Evolutionary conservation across 2,797 vertebrate species (phyloP).

Genomic region (Chloroceryle inda): DNA sequence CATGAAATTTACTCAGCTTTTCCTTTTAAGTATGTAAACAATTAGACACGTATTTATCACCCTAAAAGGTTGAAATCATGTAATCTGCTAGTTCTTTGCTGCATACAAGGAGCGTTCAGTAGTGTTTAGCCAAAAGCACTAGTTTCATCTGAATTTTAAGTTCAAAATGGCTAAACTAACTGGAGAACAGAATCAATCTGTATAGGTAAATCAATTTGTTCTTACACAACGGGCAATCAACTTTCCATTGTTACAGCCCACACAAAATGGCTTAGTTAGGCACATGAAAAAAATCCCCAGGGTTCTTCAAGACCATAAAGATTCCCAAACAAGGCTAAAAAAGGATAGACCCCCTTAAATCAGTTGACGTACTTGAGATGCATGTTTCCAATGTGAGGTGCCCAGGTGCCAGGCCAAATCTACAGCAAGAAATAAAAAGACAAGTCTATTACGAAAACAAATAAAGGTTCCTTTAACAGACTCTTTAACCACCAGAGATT

Average conservation of each 20-base stretch:
- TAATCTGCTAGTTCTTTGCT: conserved; percentile 94
- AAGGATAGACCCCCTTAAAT: conserved; percentile 81
- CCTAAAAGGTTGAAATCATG: conserved; percentile 92
- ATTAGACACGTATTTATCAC: conserved; percentile 98
- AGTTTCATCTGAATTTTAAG: conserved; percentile 89
- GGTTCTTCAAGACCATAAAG: conserved; percentile 81
- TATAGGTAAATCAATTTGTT: conserved; percentile 91
- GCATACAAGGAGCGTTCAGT: conserved; percentile 91
- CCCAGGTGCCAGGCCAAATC: conserved; percentile 99
- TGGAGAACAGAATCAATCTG: conserved; percentile 91
- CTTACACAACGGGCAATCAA: conserved; percentile 87
- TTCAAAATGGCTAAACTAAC: conserved; percentile 95
- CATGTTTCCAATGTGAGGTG: conserved; percentile 97
- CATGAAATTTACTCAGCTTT: conserved; percentile 98
- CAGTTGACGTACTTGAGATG: conserved; percentile 99
- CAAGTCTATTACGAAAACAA: conserved; percentile 64
- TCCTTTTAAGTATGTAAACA: conserved; percentile 98
- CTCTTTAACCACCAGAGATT: neutral
- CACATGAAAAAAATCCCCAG: conserved; percentile 89
- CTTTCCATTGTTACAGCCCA: conserved; percentile 86
- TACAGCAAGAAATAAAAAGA: conserved; percentile 83
- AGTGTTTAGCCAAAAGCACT: conserved; percentile 92
- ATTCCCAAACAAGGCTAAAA: conserved; percentile 81
- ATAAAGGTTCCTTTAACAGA: conserved; percentile 38
- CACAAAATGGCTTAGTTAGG: conserved; percentile 90